Evolutionary conservation across 1,140 invertebrate genomes (phyloP).

Genomic region (Lordiphosa collinella): DNA sequence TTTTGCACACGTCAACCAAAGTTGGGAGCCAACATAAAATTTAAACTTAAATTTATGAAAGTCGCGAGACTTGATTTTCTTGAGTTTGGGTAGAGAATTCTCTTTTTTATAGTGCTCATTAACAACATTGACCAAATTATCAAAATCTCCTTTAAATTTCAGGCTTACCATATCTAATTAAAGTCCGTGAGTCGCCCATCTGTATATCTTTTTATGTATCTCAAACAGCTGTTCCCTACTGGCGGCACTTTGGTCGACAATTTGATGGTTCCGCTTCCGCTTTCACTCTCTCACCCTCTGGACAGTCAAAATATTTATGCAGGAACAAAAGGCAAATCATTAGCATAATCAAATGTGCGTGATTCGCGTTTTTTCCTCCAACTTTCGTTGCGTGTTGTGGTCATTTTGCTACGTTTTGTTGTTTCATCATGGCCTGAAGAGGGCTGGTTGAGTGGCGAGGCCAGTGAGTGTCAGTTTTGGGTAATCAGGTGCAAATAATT

Average conservation of each 20-base stretch:
- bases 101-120: too few species aligned
- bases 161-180: too few species aligned
- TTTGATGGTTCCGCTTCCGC: conserved; percentile 15
- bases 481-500: conserved; percentile 69
- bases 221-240: conserved; percentile 5
- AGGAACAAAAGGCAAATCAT: conserved; percentile 44
- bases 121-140: too few species aligned
- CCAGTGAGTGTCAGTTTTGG: conserved; percentile 22
- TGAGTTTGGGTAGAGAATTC: too few species aligned
- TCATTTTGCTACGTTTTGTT: conserved; percentile 53
- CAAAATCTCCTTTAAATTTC: too few species aligned
- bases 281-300: conserved; percentile 19
- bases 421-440: neutral
- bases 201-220: too few species aligned
- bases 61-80: too few species aligned
- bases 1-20: too few species aligned
- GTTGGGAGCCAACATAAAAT: too few species aligned
- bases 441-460: neutral
- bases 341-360: conserved; percentile 74
- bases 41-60: too few species aligned
- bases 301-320: conserved; percentile 50
- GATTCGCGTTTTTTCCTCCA: conserved; percentile 38
- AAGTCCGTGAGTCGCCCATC: too few species aligned
- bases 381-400: conserved; percentile 45
- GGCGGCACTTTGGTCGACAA: conserved; percentile 20